These are phyloP conservation scores for Scomber japonicus DNA, from an alignment of 2,113 vertebrate species.

Conservation along the genomic window DNA sequence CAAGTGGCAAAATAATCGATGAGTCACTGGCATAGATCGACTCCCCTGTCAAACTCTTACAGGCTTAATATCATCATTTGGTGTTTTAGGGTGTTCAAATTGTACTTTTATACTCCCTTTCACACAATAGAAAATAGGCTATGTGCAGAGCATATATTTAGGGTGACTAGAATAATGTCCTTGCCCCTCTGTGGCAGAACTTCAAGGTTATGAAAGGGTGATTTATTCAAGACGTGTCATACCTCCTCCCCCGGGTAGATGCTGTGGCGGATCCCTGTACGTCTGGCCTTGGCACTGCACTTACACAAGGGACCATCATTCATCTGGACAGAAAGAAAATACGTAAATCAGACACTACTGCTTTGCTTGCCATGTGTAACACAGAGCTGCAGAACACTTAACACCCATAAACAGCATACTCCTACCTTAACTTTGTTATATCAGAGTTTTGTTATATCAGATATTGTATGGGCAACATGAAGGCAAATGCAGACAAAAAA, in stretches of 20 bases:
- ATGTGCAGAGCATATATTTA: constrained; percentile 30
- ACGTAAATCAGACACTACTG: constrained; percentile 56
- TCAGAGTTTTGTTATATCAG: neutral
- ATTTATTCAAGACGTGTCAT: constrained; percentile 72
- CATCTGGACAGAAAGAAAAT: constrained; percentile 88
- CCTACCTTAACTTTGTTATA: constrained; percentile 43
- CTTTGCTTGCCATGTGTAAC: constrained; percentile 29
- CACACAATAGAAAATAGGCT: constrained; percentile 11
- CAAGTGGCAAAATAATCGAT: constrained; percentile 11
- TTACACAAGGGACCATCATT: constrained; percentile 98
- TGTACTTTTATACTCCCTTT: constrained; percentile 12
- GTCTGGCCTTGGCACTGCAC: constrained; percentile 96
- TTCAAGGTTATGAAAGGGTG: constrained; percentile 73
- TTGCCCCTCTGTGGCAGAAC: constrained; percentile 46
- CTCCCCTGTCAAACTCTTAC: constrained; percentile 6
- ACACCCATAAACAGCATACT: neutral
- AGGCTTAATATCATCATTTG: constrained; percentile 26
- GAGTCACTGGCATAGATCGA: constrained; percentile 15
- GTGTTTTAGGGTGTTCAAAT: constrained; percentile 30
- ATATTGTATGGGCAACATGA: no score
- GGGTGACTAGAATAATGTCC: constrained; percentile 43
- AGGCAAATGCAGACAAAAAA: no score
- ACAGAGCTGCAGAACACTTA: neutral
- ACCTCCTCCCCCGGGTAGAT: constrained; percentile 99
- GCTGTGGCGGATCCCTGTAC: constrained; percentile 97